Conservation (phyloP, 1,140 invertebrate genomes). For the Sminthurinus signatus region DNA sequence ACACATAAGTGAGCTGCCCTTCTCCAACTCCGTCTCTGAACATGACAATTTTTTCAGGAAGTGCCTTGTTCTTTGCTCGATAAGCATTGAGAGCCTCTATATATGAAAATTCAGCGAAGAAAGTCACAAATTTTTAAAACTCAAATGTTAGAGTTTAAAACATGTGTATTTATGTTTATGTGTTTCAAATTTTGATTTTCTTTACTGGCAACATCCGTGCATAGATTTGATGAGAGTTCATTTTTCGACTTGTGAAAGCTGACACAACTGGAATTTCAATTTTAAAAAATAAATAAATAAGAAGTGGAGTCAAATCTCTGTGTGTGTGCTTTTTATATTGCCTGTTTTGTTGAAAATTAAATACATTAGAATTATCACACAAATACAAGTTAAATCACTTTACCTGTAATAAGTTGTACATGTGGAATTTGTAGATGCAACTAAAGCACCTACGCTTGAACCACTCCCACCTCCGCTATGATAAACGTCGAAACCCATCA, state of each 20-base stretch:
- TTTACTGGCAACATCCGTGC: slow-evolving; percentile 53
- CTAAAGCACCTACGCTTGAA: slow-evolving; percentile 65
- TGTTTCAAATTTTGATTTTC: too few relatives aligned
- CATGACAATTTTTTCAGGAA: slow-evolving; percentile 57
- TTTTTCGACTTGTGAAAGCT: slow-evolving; percentile 24
- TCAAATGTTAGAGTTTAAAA: too few relatives aligned
- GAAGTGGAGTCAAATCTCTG: too few relatives aligned
- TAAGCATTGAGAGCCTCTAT: slow-evolving; percentile 55
- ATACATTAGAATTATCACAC: too few relatives aligned
- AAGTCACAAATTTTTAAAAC: too few relatives aligned
- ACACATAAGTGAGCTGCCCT: slow-evolving; percentile 57
- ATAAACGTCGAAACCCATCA: slow-evolving; percentile 80
- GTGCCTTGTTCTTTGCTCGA: slow-evolving; percentile 25
- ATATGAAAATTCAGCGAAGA: too few relatives aligned
- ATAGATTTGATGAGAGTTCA: slow-evolving; percentile 50
- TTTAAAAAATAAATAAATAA: too few relatives aligned
- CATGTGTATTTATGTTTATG: too few relatives aligned
- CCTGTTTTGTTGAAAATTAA: too few relatives aligned
- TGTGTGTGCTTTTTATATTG: too few relatives aligned
- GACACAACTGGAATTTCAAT: too few relatives aligned
- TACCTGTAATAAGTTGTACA: slow-evolving; percentile 27
- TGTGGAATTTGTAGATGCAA: slow-evolving; percentile 45
- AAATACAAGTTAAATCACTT: too few relatives aligned
- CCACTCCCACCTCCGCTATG: slow-evolving; percentile 55
- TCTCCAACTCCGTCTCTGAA: slow-evolving; percentile 81